Conservation (phyloP, 2,888 invertebrate species). For the Hoplodrina blanda region DNA sequence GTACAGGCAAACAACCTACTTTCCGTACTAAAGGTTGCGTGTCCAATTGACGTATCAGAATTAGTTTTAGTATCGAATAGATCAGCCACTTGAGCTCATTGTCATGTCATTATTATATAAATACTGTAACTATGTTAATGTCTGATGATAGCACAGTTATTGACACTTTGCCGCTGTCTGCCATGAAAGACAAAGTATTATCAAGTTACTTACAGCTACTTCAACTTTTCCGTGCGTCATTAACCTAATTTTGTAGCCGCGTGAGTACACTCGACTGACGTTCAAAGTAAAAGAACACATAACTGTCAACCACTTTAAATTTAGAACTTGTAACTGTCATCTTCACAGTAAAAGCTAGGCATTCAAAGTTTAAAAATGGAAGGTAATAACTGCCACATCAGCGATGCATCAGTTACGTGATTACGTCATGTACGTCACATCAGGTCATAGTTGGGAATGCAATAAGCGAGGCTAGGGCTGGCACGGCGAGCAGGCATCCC, state of each 20-base stretch:
- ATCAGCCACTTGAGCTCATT: slow-evolving; percentile 3
- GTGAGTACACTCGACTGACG: not conserved
- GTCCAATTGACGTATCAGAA: slow-evolving; percentile 3
- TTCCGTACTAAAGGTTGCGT: not conserved
- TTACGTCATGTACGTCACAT: slow-evolving; percentile 38
- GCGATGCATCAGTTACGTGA: slow-evolving; percentile 33
- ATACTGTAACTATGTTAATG: not conserved
- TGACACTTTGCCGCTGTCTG: not conserved
- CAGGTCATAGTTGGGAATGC: slow-evolving; percentile 55
- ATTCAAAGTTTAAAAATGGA: slow-evolving; percentile 18
- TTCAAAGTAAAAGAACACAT: slow-evolving; percentile 13
- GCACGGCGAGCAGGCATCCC: slow-evolving; percentile 61
- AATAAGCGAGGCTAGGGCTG: slow-evolving; percentile 59
- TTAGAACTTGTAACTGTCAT: slow-evolving; percentile 26
- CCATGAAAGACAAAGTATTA: slow-evolving; percentile 1
- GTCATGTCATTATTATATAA: not conserved
- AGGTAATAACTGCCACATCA: slow-evolving; percentile 26
- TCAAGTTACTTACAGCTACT: slow-evolving; percentile 10
- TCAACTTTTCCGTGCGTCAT: slow-evolving; percentile 8
- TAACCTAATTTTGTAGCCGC: not conserved
- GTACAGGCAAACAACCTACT: not conserved
- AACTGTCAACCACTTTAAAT: slow-evolving; percentile 32
- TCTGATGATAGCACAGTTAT: not conserved
- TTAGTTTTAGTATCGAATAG: slow-evolving; percentile 4
- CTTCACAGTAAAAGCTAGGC: slow-evolving; percentile 4